Evolutionary conservation across 2,888 invertebrate species (phyloP), one percentile per base, ranked within the genome.

Genomic region (Hybos culiciformis): DNA sequence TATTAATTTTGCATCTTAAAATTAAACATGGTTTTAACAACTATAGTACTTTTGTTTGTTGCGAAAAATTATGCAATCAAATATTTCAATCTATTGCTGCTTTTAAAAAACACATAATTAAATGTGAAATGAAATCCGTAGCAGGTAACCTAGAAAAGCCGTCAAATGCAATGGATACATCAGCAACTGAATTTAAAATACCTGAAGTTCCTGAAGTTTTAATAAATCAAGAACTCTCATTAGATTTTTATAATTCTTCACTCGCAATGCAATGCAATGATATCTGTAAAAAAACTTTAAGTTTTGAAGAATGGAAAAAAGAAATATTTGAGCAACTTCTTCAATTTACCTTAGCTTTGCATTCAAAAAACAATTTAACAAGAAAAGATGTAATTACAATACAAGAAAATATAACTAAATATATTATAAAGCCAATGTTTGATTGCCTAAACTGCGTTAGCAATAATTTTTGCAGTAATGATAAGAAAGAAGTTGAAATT

Each of bases 321-420:
- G 12, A 29, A 31, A 31, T 39, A 8, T 39, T 39, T 31, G 29
- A 39, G 31, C 3, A 29, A 31, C 29, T 39, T 15, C 31, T 29
- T 19, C 29, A 39, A 31, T 39, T 39, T 39, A 31, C 20, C 19
- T 39, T 31, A 39, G 29, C n/a, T 31, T 7, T 39, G 21, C 33
- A 40, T 33, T 20, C 20, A 14, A 33, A 32, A 32, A 33, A 40
- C 18, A 21, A 33, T 32, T 33, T 32, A 15, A 33, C 40, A 20
- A 33, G 40, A 33, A 40, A 40, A 33, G 40, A 40, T 33, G 40
- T 40, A 5, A 31, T 20, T 12, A 40, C n/a, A 21, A 32, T 40
- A 21, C 33, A 32, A 33, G 3, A 12, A 17, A 14, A 32, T 33
- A 40, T 40, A 40, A 32, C 20, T 6, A 18, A 40, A n/a, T 40